Evolutionary conservation across 2,888 invertebrate species (phyloP), one percentile per base, ranked within the genome.

Genomic region (Drosophila nr. medialis): DNA sequence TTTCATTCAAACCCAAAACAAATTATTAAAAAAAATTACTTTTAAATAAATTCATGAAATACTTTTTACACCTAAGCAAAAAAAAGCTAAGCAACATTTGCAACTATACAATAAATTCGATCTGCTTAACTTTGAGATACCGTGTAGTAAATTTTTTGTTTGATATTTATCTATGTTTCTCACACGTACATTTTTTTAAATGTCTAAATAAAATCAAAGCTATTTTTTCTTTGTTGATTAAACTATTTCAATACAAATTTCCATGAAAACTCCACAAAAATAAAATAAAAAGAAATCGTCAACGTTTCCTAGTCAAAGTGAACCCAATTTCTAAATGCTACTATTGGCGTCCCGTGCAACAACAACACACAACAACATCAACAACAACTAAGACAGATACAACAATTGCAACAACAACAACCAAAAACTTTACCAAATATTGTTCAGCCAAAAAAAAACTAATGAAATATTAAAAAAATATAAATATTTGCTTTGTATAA

Each of bases 281-380:
- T n/a, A 62, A 61, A 59, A 76, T 29, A 27, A 45, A 66, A 69
- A 71, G 56, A 63, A 76, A 65, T 36, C 59, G 29, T 15, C 81
- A 79, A 71, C 70, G 74, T 65, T 89, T 83, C 61, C 75, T 76
- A 40, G 61, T 64, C 61, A 83, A 71, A 77, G 63, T 74, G 59
- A 77, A 80, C 51, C 76, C 90, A 34, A 68, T 83, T 66, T 73
- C 77, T 27, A 65, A 79, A 71, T 72, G 75, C 65, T 77, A 80
- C 73, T 90, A 77, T 64, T 88, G 90, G 72, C 89, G 88, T 58
- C 72, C 77, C 48, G 74, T 76, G 63, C 75, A 79, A 59, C 70
- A 56, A 42, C 63, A 50, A 38, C 81, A 58, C 54, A 38, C 81
- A 58, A 56, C 70, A 53, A 42, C 79, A 58, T 54, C 70, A 53